These are phyloP conservation scores for Chymomyza fuscimana DNA, from an alignment of 2,888 invertebrate species.

Conservation along the genomic window DNA sequence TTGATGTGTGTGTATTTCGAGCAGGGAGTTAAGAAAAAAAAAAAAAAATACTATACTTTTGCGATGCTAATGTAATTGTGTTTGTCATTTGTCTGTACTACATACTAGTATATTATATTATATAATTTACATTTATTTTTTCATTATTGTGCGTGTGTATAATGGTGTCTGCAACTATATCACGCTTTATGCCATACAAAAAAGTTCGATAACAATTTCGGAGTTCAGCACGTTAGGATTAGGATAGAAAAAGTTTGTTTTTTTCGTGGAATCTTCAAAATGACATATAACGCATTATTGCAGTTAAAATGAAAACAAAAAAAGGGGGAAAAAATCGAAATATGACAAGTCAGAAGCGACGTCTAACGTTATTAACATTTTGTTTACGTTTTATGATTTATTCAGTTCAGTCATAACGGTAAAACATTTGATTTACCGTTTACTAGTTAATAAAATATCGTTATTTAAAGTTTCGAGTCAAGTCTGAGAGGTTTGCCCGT, in stretches of 20 bases:
- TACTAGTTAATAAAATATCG: not conserved
- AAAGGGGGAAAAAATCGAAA: too few relatives aligned
- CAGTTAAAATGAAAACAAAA: too few relatives aligned
- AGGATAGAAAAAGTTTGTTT: too few relatives aligned
- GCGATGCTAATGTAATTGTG: not conserved
- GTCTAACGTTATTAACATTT: not conserved
- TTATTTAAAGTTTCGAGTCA: not conserved
- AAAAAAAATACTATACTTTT: not conserved
- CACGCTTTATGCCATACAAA: not conserved
- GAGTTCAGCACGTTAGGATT: too few relatives aligned
- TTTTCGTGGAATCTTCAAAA: too few relatives aligned
- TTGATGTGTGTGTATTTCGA: not conserved
- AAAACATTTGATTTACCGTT: too few relatives aligned
- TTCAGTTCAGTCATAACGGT: not conserved
- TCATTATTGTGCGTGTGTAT: not conserved
- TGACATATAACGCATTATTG: too few relatives aligned
- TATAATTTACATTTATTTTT: not conserved
- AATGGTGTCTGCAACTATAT: not conserved
- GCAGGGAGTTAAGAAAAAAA: not conserved
- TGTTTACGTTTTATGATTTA: not conserved
- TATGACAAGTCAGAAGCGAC: not conserved
- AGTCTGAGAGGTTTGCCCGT: slow-evolving; percentile 23
- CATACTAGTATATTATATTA: not conserved
- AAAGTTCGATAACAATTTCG: not conserved
- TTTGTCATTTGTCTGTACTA: not conserved